Evolutionary conservation across 2,888 invertebrate species (phyloP), one percentile per base, ranked within the genome.

Genomic region (Platycheirus rosarum): DNA sequence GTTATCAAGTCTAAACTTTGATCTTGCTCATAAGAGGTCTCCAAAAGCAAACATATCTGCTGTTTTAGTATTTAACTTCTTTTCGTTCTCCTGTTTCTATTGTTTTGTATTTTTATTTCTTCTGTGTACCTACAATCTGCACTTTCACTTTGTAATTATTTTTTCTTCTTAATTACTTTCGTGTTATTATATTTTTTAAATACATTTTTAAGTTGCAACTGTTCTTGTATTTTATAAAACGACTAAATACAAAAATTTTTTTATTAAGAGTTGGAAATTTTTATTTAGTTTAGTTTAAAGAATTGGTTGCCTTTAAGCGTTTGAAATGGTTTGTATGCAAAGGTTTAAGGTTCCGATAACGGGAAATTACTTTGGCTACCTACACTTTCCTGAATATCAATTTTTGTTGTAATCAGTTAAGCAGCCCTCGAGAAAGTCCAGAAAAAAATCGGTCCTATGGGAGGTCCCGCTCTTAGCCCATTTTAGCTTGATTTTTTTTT

Each of bases 61-160:
- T 16, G 9, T 13, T 13, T 37, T 48, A 11, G 46, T 9, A 40
- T 11, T 51, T 14, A 14, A 40, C 1, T 18, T 35, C 13, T 53
- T 32, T 55, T 23, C 13, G 2, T 13, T 2, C 13, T 29, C 20
- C 11, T 65, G 8, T 48, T n/a, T 29, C 11, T 44, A 5, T 16
- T 53, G 51, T 63, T 53, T 71, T 37, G 29, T 71, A 60, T 29
- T 55, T 40, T 16, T 13, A 40, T 57, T 23, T 57, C 20, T 14
- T 57, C 2, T 60, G 70, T 70, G 51, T n/a, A n/a, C n/a, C n/a
- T n/a, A n/a, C 70, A 60, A 53, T 11, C 16, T 20, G 69, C 70
- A 76, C 71, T 66, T 76, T 76, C 70, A 71, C 66, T 66, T 76
- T 82, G 82, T 82, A 82, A 76, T 82, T 82, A 82, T 76, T 71